Conservation (phyloP, 2,888 invertebrate genomes). For the Meandrusa payeni region DNA sequence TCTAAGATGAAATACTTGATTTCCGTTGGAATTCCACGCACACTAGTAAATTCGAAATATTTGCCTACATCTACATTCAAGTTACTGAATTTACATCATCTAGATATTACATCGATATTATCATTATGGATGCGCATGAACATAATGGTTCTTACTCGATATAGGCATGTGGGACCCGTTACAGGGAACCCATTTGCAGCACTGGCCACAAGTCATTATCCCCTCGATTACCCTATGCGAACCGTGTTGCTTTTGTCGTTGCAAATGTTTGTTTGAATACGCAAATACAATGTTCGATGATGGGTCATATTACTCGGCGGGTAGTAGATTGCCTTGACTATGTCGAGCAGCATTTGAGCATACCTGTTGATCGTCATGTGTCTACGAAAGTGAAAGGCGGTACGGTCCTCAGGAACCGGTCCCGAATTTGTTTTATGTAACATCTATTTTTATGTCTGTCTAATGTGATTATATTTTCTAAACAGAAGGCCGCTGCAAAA, state of each 20-base stretch:
- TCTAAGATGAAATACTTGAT: too few relatives aligned
- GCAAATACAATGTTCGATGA: slow-evolving; percentile 48
- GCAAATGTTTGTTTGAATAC: slow-evolving; percentile 63
- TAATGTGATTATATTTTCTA: slow-evolving; percentile 5
- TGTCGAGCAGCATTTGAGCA: slow-evolving; percentile 35
- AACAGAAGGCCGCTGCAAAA: slow-evolving; percentile 32
- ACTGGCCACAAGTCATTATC: slow-evolving; percentile 50
- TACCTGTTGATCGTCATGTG: slow-evolving; percentile 43
- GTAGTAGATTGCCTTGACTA: slow-evolving; percentile 45
- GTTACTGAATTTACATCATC: too few relatives aligned
- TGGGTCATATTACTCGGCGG: slow-evolving; percentile 45
- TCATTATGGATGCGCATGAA: slow-evolving; percentile 8
- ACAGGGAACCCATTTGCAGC: slow-evolving; percentile 61
- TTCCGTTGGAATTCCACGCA: too few relatives aligned
- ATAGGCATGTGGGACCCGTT: slow-evolving; percentile 44
- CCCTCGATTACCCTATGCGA: slow-evolving; percentile 55
- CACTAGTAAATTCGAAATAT: too few relatives aligned
- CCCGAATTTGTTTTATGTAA: slow-evolving; percentile 29
- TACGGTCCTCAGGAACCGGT: slow-evolving; percentile 24
- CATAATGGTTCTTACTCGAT: slow-evolving; percentile 19
- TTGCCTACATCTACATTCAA: too few relatives aligned
- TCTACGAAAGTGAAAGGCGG: slow-evolving; percentile 52
- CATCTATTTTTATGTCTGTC: slow-evolving; percentile 4
- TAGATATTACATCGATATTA: neutral
- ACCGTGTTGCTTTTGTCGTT: slow-evolving; percentile 52